These are phyloP conservation scores for Copsychus sechellarum DNA, from an alignment of 2,113 vertebrate genomes.

Conservation along the genomic window DNA sequence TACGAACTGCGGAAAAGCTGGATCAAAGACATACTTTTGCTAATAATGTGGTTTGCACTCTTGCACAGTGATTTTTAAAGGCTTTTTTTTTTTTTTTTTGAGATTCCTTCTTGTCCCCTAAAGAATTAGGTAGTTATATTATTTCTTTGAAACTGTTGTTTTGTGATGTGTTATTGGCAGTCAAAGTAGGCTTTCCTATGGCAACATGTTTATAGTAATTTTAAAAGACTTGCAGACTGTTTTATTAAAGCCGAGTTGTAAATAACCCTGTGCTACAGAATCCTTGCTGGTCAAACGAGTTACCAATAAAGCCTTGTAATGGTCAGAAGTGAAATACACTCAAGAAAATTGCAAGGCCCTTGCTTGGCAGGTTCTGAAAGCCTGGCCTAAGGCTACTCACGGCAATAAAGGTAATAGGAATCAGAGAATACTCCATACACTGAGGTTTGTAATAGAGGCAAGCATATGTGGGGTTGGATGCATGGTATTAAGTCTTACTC, in stretches of 20 bases:
- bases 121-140: neutral
- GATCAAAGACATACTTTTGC: neutral
- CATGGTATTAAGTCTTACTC: neutral
- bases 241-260: neutral
- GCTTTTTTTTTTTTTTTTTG: rapidly evolving
- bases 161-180: neutral
- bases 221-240: neutral
- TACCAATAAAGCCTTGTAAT: neutral
- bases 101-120: neutral
- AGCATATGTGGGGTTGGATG: neutral
- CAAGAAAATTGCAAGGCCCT: neutral
- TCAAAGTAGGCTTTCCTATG: neutral
- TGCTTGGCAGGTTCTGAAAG: neutral
- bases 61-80: neutral
- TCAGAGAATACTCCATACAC: neutral
- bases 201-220: neutral
- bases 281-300: neutral
- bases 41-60: neutral
- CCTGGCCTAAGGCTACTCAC: neutral
- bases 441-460: neutral
- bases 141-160: neutral
- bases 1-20: neutral
- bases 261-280: neutral
- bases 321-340: neutral
- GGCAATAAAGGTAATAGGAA: neutral